Evolutionary conservation across 2,113 vertebrate genomes (phyloP), one percentile per base, ranked within the genome.

Genomic region (Xenus cinereus): DNA sequence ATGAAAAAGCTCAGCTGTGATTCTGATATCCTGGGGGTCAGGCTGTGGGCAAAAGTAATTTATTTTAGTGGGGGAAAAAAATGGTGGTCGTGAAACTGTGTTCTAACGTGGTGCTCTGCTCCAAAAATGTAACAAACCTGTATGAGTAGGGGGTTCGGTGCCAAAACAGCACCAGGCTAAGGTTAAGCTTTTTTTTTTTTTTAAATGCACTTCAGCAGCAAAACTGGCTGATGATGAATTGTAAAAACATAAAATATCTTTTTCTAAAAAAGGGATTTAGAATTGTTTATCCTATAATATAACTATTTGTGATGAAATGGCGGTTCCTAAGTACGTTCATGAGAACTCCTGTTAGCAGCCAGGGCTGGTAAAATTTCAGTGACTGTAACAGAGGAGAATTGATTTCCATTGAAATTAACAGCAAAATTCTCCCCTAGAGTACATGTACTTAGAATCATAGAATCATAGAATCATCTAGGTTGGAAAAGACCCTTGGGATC

Each of bases 1-100:
- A 91, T 73, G 95, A 93, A 72, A 94, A 56, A 92, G 23, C 83
- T 98, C 59, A 95, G 45, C 72, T 97, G 93, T 39, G 94, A 97
- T 86, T 97, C 93, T 43, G 95, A 95, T 45, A 82, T 97, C 45
- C 76, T 93, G 11, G 46, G 87, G 28, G 73, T 96, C 35, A 87
- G 60, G 12, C 54, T 92, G 4, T 73, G 54, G 30, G 57, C 88
- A 89, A 97, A 97, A 86, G 78, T 87, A n/a, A 89, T 89, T 76
- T 32, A 8, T 80, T 71, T 59, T 17, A 57, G 10, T n/a, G 20
- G 43, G 16, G 4, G 43, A 20, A 54, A 75, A 84, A 67, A 22
- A 22, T 28, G 18, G 11, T 87, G 39, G 4, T 60, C 18, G 0
- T 41, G 54, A 64, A 69, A 66, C 46, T 67, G 41, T 79, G 32